Conservation (phyloP, 2,797 vertebrate species). For the Acestrorhynchus altus region DNA sequence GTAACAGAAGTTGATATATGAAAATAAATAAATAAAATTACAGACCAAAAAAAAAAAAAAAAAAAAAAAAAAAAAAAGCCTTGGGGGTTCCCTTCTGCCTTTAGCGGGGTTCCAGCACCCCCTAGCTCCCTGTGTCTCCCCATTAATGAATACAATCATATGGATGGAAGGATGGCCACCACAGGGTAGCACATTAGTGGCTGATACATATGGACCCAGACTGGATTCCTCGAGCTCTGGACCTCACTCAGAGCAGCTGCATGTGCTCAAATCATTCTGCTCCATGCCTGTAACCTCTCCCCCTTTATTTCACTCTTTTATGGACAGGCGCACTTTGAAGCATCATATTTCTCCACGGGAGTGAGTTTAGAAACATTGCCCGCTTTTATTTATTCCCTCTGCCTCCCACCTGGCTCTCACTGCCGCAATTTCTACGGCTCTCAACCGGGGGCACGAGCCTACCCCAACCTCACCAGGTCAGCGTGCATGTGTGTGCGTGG, state of each 20-base stretch:
- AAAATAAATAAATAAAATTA: background rate
- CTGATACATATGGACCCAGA: background rate
- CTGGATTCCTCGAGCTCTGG: conserved; percentile 13
- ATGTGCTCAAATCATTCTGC: conserved; percentile 68
- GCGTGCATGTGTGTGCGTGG: conserved; percentile 49
- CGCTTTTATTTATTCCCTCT: conserved; percentile 73
- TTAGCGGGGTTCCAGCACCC: background rate
- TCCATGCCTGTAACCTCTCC: conserved; percentile 66
- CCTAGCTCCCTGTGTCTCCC: background rate
- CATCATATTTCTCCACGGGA: conserved; percentile 64
- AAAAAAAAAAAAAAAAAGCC: background rate
- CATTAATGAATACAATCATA: background rate
- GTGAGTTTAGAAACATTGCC: conserved; percentile 70
- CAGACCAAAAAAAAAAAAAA: background rate
- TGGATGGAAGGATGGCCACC: background rate
- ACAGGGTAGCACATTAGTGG: background rate
- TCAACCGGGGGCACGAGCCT: conserved; percentile 40
- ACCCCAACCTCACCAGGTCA: conserved; percentile 54
- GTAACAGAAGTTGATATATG: background rate
- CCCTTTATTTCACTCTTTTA: conserved; percentile 74
- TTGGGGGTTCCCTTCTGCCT: background rate
- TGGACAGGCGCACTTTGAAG: conserved; percentile 68
- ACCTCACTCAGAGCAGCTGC: conserved; percentile 65
- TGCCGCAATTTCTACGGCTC: conserved; percentile 54
- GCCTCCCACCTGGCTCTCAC: conserved; percentile 60